phyloP scores from a whole-genome alignment of 2,113 vertebrate species.

The Oreochromis niloticus region DNA sequence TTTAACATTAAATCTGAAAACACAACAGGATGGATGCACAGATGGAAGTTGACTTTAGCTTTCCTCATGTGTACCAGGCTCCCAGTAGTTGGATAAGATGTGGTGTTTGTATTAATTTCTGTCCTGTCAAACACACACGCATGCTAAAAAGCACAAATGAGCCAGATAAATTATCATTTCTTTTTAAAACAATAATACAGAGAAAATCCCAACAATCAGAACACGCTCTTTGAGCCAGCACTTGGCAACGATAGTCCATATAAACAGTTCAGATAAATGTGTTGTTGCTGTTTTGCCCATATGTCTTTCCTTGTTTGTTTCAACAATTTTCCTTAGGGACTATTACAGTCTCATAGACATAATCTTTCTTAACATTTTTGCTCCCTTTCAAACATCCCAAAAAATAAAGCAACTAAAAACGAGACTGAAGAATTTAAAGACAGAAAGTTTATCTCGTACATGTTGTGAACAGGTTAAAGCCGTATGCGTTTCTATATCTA shows the following conservation, averaged over 20 bases:
- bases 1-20: background rate
- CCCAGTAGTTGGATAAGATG: background rate
- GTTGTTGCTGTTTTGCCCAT: background rate
- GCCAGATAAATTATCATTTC: background rate
- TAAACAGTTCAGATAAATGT: background rate
- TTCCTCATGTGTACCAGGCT: fast-evolving
- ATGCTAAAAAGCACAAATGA: background rate
- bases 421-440: background rate
- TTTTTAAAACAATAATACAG: background rate
- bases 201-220: background rate
- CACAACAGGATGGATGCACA: background rate
- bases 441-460: background rate
- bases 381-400: background rate
- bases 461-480: too few relatives aligned
- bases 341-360: background rate
- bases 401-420: background rate
- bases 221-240: background rate
- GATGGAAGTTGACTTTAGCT: background rate
- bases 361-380: background rate
- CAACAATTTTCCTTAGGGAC: background rate
- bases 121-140: background rate
- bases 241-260: background rate
- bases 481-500: too few relatives aligned
- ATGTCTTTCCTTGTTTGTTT: background rate
- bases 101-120: background rate